phyloP scores from a whole-genome alignment of 1,140 invertebrate species.

The Conus ventricosus region DNA sequence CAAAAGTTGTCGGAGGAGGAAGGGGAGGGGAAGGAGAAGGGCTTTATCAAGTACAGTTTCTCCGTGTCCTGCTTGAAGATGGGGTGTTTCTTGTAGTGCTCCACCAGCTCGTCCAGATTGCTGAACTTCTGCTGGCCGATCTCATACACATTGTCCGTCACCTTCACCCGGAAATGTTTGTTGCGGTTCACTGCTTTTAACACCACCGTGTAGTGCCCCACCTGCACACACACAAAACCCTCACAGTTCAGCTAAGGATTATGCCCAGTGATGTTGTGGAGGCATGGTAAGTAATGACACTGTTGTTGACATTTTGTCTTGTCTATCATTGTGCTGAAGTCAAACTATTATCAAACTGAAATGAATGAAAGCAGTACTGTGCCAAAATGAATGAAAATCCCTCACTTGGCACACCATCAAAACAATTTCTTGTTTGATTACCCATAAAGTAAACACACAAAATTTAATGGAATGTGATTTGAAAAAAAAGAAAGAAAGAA shows the following conservation, averaged over 20 bases:
- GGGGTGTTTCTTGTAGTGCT: conserved; percentile 98
- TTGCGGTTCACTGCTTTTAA: conserved; percentile 97
- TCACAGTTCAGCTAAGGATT: not conserved
- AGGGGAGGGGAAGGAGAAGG: conserved; percentile 59
- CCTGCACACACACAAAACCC: conserved; percentile 78
- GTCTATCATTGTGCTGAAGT: too few species aligned
- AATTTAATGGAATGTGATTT: too few species aligned
- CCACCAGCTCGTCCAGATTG: conserved; percentile 95
- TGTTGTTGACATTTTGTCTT: too few species aligned
- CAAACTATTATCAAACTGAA: too few species aligned
- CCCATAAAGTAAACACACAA: too few species aligned
- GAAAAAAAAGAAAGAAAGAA: too few species aligned
- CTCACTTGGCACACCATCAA: too few species aligned
- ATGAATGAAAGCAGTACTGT: too few species aligned
- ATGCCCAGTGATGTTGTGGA: too few species aligned
- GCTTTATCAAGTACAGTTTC: conserved; percentile 72
- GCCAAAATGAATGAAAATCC: too few species aligned
- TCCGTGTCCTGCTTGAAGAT: conserved; percentile 86
- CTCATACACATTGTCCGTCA: conserved; percentile 93
- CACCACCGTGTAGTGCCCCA: conserved; percentile 98
- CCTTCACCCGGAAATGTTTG: conserved; percentile 98
- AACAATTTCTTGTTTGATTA: too few species aligned
- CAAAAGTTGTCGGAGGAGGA: conserved; percentile 37
- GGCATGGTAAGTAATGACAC: too few species aligned
- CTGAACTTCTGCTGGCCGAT: conserved; percentile 99